Evolutionary conservation across 2,113 vertebrate genomes (phyloP).

Genomic region (Ranitomeya imitator): DNA sequence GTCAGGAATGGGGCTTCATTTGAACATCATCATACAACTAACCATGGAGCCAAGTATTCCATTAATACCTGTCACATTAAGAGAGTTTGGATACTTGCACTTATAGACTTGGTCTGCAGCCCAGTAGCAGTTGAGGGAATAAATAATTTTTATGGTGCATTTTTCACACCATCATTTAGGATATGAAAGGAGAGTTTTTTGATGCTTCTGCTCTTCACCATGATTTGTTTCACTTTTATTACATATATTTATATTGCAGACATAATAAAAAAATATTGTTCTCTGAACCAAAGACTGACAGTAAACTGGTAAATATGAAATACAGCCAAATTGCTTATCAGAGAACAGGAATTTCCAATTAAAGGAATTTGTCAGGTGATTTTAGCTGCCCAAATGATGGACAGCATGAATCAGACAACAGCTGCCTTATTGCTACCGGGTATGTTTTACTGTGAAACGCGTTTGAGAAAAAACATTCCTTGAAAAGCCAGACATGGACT

Average conservation of each 20-base stretch:
- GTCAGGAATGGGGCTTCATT: slow-evolving; percentile 30
- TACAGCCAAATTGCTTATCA: not conserved
- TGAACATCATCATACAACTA: slow-evolving; percentile 41
- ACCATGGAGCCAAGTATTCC: slow-evolving; percentile 59
- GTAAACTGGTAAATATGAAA: not conserved
- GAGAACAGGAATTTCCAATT: not conserved
- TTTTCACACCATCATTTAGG: not conserved
- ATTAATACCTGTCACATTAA: slow-evolving; percentile 58
- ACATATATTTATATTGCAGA: too few relatives aligned
- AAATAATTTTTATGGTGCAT: slow-evolving; percentile 1
- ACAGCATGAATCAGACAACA: too few relatives aligned
- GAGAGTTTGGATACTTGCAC: slow-evolving; percentile 49
- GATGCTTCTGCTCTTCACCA: not conserved
- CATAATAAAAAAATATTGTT: not conserved
- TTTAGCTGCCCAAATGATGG: too few relatives aligned
- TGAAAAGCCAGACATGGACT: too few relatives aligned
- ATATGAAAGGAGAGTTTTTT: not conserved
- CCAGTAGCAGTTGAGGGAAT: slow-evolving; percentile 59
- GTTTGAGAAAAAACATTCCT: too few relatives aligned
- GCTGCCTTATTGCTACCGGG: too few relatives aligned
- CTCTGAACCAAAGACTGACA: too few relatives aligned
- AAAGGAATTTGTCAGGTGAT: too few relatives aligned
- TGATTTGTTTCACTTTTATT: not conserved
- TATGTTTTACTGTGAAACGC: too few relatives aligned
- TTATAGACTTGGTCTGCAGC: slow-evolving; percentile 54